These are phyloP conservation scores for Amphipyra tragopoginis DNA, from an alignment of 2,888 invertebrate genomes.

Conservation along the genomic window DNA sequence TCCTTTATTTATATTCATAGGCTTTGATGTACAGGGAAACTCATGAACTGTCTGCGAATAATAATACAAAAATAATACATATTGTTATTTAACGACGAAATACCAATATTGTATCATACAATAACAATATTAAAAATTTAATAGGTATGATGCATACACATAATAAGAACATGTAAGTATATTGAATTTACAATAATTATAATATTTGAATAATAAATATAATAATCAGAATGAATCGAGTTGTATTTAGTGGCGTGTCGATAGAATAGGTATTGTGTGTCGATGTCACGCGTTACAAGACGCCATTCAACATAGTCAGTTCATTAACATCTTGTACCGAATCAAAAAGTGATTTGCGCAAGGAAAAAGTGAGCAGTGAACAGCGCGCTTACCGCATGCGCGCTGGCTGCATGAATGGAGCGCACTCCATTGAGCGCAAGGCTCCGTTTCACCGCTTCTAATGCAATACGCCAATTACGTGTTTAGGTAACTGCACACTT, in stretches of 20 bases:
- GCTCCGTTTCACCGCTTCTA: conserved; percentile 68
- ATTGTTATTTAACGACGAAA: no score
- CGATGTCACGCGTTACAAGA: conserved; percentile 45
- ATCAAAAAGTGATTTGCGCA: conserved; percentile 58
- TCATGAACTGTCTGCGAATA: no score
- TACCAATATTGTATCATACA: no score
- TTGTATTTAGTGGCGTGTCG: not conserved
- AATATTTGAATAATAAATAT: no score
- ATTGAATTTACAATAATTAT: no score
- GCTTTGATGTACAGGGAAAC: no score
- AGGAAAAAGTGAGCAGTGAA: conserved; percentile 27
- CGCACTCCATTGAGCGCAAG: conserved; percentile 75
- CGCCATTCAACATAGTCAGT: conserved; percentile 55
- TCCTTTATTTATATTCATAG: conserved; percentile 3
- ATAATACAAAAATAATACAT: no score
- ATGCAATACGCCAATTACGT: conserved; percentile 74
- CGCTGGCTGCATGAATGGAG: conserved; percentile 79
- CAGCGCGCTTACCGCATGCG: conserved; percentile 67
- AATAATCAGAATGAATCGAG: no score
- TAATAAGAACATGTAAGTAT: no score
- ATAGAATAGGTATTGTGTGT: conserved; percentile 12
- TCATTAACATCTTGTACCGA: conserved; percentile 63
- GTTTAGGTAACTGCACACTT: conserved; percentile 67
- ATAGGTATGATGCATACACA: no score
- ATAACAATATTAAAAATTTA: no score